These are phyloP conservation scores for Rana temporaria DNA, from an alignment of 2,113 vertebrate species.

Conservation along the genomic window DNA sequence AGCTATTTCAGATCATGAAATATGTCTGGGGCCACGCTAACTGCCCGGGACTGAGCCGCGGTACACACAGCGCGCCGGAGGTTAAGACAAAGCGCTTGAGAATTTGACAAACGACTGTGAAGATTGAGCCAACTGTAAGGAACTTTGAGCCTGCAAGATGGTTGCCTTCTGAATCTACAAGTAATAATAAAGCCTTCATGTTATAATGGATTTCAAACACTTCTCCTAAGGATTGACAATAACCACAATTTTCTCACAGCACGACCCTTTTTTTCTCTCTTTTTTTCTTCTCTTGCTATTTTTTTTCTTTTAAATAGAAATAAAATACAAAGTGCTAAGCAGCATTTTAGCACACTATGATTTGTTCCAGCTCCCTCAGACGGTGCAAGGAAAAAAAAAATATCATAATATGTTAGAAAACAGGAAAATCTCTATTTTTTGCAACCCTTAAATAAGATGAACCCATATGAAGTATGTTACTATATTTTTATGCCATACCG, in stretches of 20 bases:
- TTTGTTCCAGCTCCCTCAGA: not conserved
- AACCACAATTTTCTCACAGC: constrained; percentile 42
- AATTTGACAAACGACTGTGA: not conserved
- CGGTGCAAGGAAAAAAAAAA: not conserved
- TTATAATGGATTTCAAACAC: constrained; percentile 49
- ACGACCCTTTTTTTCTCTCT: not conserved
- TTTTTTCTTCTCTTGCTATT: not conserved
- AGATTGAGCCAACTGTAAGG: not conserved
- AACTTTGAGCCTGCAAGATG: not conserved
- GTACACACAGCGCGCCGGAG: fast-evolving
- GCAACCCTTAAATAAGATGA: too few species aligned
- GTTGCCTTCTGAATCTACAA: constrained; percentile 37
- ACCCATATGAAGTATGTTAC: too few species aligned
- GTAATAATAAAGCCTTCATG: constrained; percentile 44
- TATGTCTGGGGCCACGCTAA: not conserved
- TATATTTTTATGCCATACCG: too few species aligned
- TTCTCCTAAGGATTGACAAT: constrained; percentile 36
- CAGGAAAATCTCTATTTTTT: not conserved
- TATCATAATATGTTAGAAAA: not conserved
- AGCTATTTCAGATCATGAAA: not conserved
- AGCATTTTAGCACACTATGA: constrained; percentile 19
- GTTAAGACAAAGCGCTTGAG: not conserved
- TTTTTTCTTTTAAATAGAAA: constrained; percentile 16
- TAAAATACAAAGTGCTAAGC: constrained; percentile 8
- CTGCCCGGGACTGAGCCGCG: fast-evolving